These are phyloP conservation scores for Zaprionus nigranus DNA, from an alignment of 1,140 invertebrate species.

Conservation along the genomic window DNA sequence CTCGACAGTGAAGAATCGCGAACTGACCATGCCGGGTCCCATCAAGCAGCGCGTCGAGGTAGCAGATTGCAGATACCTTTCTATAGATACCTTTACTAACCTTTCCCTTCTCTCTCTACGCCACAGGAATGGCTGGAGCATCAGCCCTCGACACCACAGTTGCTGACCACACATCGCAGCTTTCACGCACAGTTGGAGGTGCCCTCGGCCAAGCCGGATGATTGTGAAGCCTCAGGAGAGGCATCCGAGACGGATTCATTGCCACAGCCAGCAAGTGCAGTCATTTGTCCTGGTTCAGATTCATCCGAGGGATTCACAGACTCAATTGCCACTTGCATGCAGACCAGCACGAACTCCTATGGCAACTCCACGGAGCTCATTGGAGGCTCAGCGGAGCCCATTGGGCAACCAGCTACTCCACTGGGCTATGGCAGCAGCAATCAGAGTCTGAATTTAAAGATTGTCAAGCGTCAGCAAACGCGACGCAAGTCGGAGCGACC, in stretches of 20 bases:
- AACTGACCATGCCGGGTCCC: constrained; percentile 73
- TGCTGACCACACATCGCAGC: constrained; percentile 41
- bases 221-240: constrained; percentile 95
- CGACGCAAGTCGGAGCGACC: constrained; percentile 86
- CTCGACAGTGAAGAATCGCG: constrained; percentile 82
- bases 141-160: constrained; percentile 66
- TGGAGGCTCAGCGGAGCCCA: constrained; percentile 83
- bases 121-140: constrained; percentile 81
- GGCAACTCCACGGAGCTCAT: constrained; percentile 87
- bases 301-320: constrained; percentile 90
- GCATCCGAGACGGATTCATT: constrained; percentile 90
- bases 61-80: not conserved
- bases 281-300: constrained; percentile 86
- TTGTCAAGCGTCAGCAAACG: constrained; percentile 72
- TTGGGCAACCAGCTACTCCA: constrained; percentile 49
- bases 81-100: not conserved
- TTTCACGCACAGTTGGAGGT: constrained; percentile 45
- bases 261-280: constrained; percentile 77
- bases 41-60: constrained; percentile 83
- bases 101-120: not conserved
- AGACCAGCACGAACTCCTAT: constrained; percentile 85
- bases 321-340: constrained; percentile 87
- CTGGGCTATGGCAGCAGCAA: constrained; percentile 76
- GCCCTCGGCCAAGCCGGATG: constrained; percentile 59
- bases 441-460: constrained; percentile 77